Evolutionary conservation across 2,888 invertebrate genomes (phyloP).

Genomic region (Cataglyphis albicans): DNA sequence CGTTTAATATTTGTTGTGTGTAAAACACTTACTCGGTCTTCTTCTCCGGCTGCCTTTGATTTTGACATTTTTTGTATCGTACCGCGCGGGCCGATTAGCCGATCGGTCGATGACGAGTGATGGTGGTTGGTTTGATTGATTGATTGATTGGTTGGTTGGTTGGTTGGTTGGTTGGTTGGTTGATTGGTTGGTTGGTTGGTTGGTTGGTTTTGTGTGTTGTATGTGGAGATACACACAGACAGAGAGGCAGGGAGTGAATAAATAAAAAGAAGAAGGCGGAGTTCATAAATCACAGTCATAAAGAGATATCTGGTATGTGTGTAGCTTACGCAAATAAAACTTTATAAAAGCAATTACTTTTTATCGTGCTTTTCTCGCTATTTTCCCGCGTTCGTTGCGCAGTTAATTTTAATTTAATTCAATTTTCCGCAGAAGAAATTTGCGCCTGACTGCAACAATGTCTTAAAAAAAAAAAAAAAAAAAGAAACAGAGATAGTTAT

Average conservation of each 20-base stretch:
- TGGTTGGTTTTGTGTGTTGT: slow-evolving; percentile 81
- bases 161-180: slow-evolving; percentile 74
- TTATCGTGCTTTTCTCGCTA: slow-evolving; percentile 24
- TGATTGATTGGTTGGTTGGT: slow-evolving; percentile 70
- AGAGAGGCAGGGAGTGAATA: slow-evolving; percentile 76
- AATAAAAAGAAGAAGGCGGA: slow-evolving; percentile 79
- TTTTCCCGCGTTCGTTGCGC: not conserved
- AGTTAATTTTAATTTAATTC: not conserved
- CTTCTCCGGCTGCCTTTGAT: slow-evolving; percentile 89
- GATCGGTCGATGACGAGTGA: slow-evolving; percentile 79
- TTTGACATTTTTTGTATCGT: slow-evolving; percentile 85
- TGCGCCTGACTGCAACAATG: not conserved
- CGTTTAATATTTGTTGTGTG: slow-evolving; percentile 53
- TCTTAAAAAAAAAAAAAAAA: not conserved
- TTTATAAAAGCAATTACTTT: slow-evolving; percentile 29
- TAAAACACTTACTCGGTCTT: slow-evolving; percentile 89
- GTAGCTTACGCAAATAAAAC: not conserved
- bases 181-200: slow-evolving; percentile 77
- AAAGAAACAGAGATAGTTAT: not conserved
- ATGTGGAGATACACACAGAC: slow-evolving; percentile 71
- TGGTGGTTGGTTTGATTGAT: slow-evolving; percentile 61
- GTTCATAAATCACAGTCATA: slow-evolving; percentile 83
- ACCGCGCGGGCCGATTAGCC: slow-evolving; percentile 81
- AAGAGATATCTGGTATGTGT: slow-evolving; percentile 22
- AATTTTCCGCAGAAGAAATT: not conserved